phyloP scores from a whole-genome alignment of 2,113 vertebrate genomes.

The Sakesphorus luctuosus region DNA sequence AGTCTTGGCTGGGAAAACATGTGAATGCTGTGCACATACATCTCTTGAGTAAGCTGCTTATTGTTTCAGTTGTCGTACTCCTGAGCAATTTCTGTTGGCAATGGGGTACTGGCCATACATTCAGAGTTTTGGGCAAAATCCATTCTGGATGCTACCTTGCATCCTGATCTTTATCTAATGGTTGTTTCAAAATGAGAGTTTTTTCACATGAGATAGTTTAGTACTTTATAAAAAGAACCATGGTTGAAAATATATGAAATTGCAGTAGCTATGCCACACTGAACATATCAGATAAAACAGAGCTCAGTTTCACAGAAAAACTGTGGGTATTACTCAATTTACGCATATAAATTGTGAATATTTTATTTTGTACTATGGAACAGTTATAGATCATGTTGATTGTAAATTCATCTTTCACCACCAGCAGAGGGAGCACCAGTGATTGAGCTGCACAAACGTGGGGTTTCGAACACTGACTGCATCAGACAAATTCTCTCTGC shows the following conservation, averaged over 20 bases:
- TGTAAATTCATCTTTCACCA: slow-evolving; percentile 22
- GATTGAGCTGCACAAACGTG: background rate
- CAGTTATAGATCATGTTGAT: background rate
- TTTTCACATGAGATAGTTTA: background rate
- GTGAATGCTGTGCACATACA: background rate
- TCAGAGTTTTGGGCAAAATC: background rate
- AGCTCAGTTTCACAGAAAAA: slow-evolving; percentile 10
- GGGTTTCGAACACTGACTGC: background rate
- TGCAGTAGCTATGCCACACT: background rate
- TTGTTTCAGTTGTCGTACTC: background rate
- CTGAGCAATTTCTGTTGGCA: background rate
- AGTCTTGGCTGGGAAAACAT: background rate
- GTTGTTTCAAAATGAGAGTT: background rate
- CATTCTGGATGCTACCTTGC: background rate
- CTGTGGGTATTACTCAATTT: background rate
- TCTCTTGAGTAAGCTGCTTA: background rate
- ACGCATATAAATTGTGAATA: background rate
- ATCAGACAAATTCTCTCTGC: background rate
- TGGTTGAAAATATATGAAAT: background rate
- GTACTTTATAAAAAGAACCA: slow-evolving; percentile 13
- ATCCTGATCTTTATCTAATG: background rate
- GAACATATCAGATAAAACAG: slow-evolving; percentile 28
- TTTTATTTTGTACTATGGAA: background rate
- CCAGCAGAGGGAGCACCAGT: slow-evolving; percentile 80
- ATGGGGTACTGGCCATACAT: background rate